phyloP scores from a whole-genome alignment of 2,888 invertebrate species.

The Ichneumon xanthorius region DNA sequence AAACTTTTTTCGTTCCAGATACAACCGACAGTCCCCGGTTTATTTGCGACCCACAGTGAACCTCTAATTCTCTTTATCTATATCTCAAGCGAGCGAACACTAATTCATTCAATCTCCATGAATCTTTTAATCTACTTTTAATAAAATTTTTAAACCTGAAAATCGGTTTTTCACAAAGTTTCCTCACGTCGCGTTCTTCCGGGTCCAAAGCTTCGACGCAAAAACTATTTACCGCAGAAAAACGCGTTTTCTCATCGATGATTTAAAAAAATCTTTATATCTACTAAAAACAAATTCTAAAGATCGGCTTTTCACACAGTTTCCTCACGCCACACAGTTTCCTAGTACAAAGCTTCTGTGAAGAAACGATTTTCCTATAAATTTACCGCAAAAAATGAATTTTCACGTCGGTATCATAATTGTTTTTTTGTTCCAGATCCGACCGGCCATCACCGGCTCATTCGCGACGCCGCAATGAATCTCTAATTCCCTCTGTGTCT shows the following conservation, averaged over 20 bases:
- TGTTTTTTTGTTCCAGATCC: background rate
- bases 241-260: background rate
- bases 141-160: background rate
- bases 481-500: constrained; percentile 4
- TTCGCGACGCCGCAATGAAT: constrained; percentile 4
- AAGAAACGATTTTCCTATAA: background rate
- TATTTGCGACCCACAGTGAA: too few relatives aligned
- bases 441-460: constrained; percentile 31
- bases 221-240: background rate
- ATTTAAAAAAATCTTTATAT: too few relatives aligned
- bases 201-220: too few relatives aligned
- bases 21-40: too few relatives aligned
- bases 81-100: too few relatives aligned
- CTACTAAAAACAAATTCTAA: background rate
- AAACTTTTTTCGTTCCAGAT: too few relatives aligned
- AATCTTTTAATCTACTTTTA: too few relatives aligned
- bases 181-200: too few relatives aligned
- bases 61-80: too few relatives aligned
- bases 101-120: background rate
- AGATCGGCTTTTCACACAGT: background rate
- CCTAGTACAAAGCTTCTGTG: too few relatives aligned
- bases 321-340: too few relatives aligned
- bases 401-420: background rate
- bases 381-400: background rate
- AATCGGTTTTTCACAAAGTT: too few relatives aligned